These are phyloP conservation scores for Oryzias dopingdopingensis DNA, from an alignment of 2,797 vertebrate genomes.

Conservation along the genomic window DNA sequence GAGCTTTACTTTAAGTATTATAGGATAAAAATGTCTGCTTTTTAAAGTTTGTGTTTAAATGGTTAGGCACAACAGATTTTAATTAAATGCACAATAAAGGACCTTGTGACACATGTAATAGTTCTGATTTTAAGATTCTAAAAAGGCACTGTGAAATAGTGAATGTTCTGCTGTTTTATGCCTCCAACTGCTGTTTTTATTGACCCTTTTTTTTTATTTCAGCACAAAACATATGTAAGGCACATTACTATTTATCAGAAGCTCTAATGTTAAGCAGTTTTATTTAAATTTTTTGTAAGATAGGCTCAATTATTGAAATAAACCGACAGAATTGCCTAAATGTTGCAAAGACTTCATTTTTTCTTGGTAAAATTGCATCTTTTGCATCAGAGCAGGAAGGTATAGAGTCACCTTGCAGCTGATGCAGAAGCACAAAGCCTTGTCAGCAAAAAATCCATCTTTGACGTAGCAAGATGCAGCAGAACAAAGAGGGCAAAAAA, in stretches of 20 bases:
- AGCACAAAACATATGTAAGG: conserved; percentile 50
- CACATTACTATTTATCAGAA: conserved; percentile 19
- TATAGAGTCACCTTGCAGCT: conserved; percentile 38
- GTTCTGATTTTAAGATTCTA: conserved; percentile 24
- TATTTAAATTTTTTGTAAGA: conserved; percentile 41
- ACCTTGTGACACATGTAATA: conserved; percentile 18
- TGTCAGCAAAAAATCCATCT: conserved; percentile 29
- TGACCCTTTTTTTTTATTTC: conserved; percentile 29
- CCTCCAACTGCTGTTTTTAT: conserved; percentile 17
- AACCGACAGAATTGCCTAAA: conserved; percentile 32
- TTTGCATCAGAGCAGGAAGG: conserved; percentile 7
- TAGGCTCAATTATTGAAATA: conserved; percentile 55
- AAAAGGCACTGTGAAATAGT: conserved; percentile 38
- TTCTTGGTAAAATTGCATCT: background rate
- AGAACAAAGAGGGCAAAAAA: conserved; percentile 8
- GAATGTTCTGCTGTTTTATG: conserved; percentile 37
- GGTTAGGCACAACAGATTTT: background rate
- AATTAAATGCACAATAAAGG: conserved; percentile 6
- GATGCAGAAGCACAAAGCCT: conserved; percentile 9
- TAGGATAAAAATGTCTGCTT: too few species aligned
- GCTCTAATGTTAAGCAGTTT: conserved; percentile 33
- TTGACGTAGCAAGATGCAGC: conserved; percentile 19
- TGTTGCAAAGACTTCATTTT: background rate
- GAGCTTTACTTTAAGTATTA: conserved; percentile 7
- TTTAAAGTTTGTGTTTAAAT: too few species aligned